A percentile compares a stretch with the other conserved stretches of the same genome.
Conservation (phyloP, 2,113 vertebrate species). For the Saimiri boliviensis region DNA sequence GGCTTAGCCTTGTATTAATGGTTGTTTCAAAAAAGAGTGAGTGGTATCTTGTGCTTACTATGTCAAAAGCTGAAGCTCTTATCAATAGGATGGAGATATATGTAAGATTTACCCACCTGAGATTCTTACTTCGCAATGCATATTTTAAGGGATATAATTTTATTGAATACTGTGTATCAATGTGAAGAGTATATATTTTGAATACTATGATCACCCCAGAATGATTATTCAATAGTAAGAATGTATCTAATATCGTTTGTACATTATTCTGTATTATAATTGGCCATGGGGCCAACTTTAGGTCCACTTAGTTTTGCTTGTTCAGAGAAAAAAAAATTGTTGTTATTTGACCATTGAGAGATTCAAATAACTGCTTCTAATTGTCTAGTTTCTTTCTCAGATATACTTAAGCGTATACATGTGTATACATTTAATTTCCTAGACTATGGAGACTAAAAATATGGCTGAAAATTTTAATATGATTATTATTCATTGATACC, state of each 20-base stretch:
- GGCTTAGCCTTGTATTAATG: conserved; percentile 31
- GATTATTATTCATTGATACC: conserved; percentile 8
- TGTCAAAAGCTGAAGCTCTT: conserved; percentile 43
- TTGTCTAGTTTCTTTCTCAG: background rate
- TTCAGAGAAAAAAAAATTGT: background rate
- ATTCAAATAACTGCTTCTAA: conserved; percentile 17
- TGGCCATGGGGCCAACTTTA: background rate
- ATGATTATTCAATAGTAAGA: conserved; percentile 27
- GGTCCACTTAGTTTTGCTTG: background rate
- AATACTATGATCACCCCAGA: background rate
- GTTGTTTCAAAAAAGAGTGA: conserved; percentile 3
- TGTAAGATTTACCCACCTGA: conserved; percentile 18
- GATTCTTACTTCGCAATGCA: conserved; percentile 37
- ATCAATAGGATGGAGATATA: background rate
- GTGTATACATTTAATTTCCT: background rate
- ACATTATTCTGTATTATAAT: background rate
- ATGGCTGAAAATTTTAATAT: conserved; percentile 30
- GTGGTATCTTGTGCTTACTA: conserved; percentile 24
- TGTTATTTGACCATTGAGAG: background rate
- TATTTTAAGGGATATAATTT: conserved; percentile 5
- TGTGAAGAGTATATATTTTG: background rate
- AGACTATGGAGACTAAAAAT: conserved; percentile 20
- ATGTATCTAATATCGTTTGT: background rate
- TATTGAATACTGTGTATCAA: background rate
- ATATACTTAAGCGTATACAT: background rate